phyloP scores from a whole-genome alignment of 2,797 vertebrate genomes.

The Leontopithecus rosalia region DNA sequence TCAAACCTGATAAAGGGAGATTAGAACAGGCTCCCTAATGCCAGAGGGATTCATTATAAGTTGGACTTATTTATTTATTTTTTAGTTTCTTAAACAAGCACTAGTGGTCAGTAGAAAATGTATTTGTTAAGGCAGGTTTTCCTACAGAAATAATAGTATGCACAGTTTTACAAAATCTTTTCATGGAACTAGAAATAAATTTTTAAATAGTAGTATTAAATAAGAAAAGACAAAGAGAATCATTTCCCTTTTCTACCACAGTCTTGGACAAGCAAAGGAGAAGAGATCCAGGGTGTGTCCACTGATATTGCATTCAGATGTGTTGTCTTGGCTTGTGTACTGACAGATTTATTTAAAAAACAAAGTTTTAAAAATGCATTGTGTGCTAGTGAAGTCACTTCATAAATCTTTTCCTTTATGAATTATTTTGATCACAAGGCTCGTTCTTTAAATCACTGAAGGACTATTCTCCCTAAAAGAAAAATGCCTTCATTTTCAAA shows the following conservation, averaged over 20 bases:
- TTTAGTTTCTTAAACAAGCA: constrained; percentile 76
- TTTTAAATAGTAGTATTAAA: constrained; percentile 65
- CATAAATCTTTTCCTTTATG: constrained; percentile 89
- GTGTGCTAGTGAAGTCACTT: constrained; percentile 87
- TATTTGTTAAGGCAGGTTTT: constrained; percentile 68
- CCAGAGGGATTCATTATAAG: constrained; percentile 82
- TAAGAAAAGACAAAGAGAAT: constrained; percentile 76
- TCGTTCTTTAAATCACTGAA: constrained; percentile 87
- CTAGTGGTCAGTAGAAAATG: constrained; percentile 70
- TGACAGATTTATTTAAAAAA: constrained; percentile 88
- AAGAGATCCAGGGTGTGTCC: constrained; percentile 86
- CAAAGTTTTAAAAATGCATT: constrained; percentile 86
- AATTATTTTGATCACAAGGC: constrained; percentile 89
- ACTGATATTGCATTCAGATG: constrained; percentile 90
- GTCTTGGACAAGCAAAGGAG: constrained; percentile 80
- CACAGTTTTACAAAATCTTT: constrained; percentile 60
- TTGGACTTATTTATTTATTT: constrained; percentile 77
- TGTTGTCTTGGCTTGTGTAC: constrained; percentile 87
- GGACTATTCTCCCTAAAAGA: constrained; percentile 82
- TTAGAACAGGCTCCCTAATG: constrained; percentile 83
- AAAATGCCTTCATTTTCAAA: constrained; percentile 87
- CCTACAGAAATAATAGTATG: constrained; percentile 26
- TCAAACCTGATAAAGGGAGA: constrained; percentile 84
- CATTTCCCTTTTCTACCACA: constrained; percentile 77
- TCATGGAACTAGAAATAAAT: neutral